Evolutionary conservation across 2,113 vertebrate species (phyloP), one percentile per base, ranked within the genome.

Genomic region (Ptyas mucosa): DNA sequence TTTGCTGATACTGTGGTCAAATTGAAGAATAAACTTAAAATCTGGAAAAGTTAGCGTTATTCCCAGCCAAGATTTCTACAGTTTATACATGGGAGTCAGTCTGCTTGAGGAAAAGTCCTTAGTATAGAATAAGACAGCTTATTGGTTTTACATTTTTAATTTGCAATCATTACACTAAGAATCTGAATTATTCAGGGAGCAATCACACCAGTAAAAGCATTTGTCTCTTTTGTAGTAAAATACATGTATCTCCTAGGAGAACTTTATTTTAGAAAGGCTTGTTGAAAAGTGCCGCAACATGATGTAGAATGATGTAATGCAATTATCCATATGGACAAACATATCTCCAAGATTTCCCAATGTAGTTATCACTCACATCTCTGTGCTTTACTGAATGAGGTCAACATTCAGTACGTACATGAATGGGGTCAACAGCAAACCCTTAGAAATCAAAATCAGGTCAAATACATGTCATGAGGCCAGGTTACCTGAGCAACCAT

Each of bases 161-260:
- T 90, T 87, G 7, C 21, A 87, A 21, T 10, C 23, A 23, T 85
- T 87, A 90, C 88, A 88, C 10, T 87, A 12, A 53, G 43, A 24
- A 46, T 88, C 57, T 88, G 46, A 69, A 57, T 46, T 43, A 93
- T 46, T 55, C 0, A 5, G 24, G 12, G 1, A n/a, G 10, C 10
- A 69, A 93, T 55, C 91, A 29, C 11, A 43, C 51, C 94, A 75
- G 54, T 64, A 87, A 49, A 87, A 91, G 91, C 51, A n/a, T 29
- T 20, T 49, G 3, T 54, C 20, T 57, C 87, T 9, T 15, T 64
- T 55, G 11, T 26, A 21, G 2, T 53, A 26, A 52, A 91, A 49
- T 93, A 86, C 23, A 0, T 85, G 85, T 39, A 46, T 54, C 1
- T 39, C 9, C 87, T n/a, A 7, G 29, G 81, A 54, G 2, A 46